phyloP scores from a whole-genome alignment of 2,888 invertebrate species.

The Gastracanthus pulcherrimus region DNA sequence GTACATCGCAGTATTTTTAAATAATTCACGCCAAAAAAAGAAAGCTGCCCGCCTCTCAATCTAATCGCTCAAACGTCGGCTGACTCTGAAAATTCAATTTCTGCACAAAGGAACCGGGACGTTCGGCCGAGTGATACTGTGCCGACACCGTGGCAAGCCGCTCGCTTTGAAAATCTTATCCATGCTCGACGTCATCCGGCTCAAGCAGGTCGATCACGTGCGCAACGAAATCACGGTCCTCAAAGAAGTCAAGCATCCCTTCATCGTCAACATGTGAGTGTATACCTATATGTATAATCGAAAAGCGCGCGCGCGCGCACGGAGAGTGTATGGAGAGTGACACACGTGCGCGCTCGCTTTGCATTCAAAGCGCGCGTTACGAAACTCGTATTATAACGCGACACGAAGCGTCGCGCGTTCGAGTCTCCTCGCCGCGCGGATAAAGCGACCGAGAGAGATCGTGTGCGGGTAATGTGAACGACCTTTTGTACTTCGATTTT shows the following conservation, averaged over 20 bases:
- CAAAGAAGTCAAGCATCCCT: conserved; percentile 94
- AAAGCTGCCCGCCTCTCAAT: too few species aligned
- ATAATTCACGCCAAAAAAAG: too few species aligned
- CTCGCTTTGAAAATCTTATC: conserved; percentile 95
- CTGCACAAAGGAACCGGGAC: conserved; percentile 90
- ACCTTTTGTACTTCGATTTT: conserved; percentile 13
- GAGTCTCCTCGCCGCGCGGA: background rate
- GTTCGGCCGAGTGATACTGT: conserved; percentile 95
- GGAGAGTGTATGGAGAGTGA: background rate
- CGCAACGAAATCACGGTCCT: conserved; percentile 97
- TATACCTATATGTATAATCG: conserved; percentile 51
- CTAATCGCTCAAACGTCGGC: too few species aligned
- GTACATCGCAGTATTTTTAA: too few species aligned
- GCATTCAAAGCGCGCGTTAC: conserved; percentile 19
- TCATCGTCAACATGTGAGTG: conserved; percentile 95
- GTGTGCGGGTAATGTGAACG: conserved; percentile 23
- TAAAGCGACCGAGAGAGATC: background rate
- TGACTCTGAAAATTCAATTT: conserved; percentile 12
- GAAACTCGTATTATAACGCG: too few species aligned
- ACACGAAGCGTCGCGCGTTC: background rate
- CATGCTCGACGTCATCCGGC: conserved; percentile 94
- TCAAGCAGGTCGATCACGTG: conserved; percentile 98
- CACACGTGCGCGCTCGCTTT: conserved; percentile 36
- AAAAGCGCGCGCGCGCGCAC: too few species aligned
- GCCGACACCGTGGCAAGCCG: conserved; percentile 86